Percentiles rank a stretch among this genome's conserved stretches.
phyloP scores from a whole-genome alignment of 2,888 invertebrate species.

The Epinotia nisella region DNA sequence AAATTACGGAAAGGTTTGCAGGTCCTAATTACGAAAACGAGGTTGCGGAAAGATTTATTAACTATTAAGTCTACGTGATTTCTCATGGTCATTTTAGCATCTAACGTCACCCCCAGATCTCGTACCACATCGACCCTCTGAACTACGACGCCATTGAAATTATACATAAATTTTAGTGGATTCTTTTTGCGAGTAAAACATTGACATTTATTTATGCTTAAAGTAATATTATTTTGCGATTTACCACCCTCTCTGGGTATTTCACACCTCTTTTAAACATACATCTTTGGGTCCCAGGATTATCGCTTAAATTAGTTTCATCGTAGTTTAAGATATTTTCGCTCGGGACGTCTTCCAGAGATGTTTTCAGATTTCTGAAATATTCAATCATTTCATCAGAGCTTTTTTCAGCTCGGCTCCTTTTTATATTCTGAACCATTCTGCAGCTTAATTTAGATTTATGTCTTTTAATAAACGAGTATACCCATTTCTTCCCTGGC shows the following conservation, averaged over 20 bases:
- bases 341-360: background rate
- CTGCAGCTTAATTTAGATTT: slow-evolving; percentile 21
- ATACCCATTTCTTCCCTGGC: slow-evolving; percentile 1
- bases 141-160: too few species aligned
- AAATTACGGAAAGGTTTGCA: too few species aligned
- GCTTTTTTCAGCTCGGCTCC: slow-evolving; percentile 41
- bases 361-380: background rate
- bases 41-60: too few species aligned
- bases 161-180: too few species aligned
- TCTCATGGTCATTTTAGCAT: too few species aligned
- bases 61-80: too few species aligned
- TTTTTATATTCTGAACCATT: slow-evolving; percentile 43
- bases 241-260: slow-evolving; percentile 23
- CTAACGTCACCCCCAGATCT: too few species aligned
- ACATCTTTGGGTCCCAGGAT: slow-evolving; percentile 9
- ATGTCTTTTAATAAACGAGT: slow-evolving; percentile 22
- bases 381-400: slow-evolving; percentile 23
- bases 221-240: too few species aligned
- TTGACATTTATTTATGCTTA: too few species aligned
- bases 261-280: slow-evolving; percentile 50
- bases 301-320: background rate
- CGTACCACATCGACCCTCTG: too few species aligned
- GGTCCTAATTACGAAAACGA: too few species aligned
- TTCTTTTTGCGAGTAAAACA: too few species aligned
- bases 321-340: background rate